Evolutionary conservation across 2,797 vertebrate genomes (phyloP), one percentile per base, ranked within the genome.

Genomic region (Rhinatrema bivittatum): DNA sequence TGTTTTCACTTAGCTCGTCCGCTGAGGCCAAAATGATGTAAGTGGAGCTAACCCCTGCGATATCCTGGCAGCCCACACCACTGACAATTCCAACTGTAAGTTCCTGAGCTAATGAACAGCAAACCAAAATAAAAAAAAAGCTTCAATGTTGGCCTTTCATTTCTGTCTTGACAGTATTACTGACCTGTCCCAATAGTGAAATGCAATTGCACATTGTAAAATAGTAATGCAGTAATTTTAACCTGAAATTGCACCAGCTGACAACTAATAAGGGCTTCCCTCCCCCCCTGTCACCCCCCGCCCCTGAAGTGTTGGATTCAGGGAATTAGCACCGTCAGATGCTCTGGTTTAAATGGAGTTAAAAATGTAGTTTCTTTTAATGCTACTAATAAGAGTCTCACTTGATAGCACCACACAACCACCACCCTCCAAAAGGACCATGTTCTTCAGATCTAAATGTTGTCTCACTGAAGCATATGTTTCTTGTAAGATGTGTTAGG

Each of bases 351-450:
- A 17, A n/a, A 41, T 18, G 42, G 68, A 68, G 70, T 76, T 77
- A 77, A 77, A 48, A 39, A 17, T 13, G 21, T 25, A 27, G 19
- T 0, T 52, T 5, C 42, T 28, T 51, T 47, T 62, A 48, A 60
- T 62, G 63, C 44, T 45, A 63, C 62, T 6, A 22, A 66, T 50
- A 65, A 70, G 74, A 71, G 70, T 68, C 70, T 73, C 63, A 70
- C 62, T 68, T 60, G 44, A 45, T 45, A 53, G 70, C 76, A 74
- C 76, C 76, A 73, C 70, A 30, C 72, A 78, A 49, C 59, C 76
- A 76, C 68, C 76, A 69, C 50, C 72, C 76, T 78, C 76, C 76
- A 65, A 79, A 56, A 72, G 76, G 76, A 76, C 76, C 76, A 73
- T 53, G 70, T 72, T 63, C 53, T 61, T 63, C 44, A 58, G 62